Conservation (phyloP, 2,797 vertebrate species). For the Mus minutoides region DNA sequence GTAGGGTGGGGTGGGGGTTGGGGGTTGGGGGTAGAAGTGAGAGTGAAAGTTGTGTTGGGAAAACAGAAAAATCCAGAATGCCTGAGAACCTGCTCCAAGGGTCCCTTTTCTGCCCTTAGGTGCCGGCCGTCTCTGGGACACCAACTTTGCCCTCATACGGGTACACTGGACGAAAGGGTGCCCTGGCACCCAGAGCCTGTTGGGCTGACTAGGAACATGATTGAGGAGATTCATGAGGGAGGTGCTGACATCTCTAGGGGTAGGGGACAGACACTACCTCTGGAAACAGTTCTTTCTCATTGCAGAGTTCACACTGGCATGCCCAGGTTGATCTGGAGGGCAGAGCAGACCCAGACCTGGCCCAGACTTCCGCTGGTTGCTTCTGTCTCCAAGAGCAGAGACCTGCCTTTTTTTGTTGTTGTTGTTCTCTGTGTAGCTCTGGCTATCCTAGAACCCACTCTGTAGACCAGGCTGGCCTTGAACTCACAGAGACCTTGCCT, state of each 20-base stretch:
- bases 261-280: not conserved
- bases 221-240: rapidly evolving
- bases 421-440: not conserved
- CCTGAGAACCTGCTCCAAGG: not conserved
- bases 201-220: rapidly evolving
- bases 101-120: not conserved
- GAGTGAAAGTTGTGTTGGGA: not conserved
- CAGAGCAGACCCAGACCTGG: not conserved
- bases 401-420: not conserved
- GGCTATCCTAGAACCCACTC: not conserved
- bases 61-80: not conserved
- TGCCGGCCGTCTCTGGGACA: not conserved
- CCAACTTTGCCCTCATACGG: not conserved
- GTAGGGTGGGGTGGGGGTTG: not conserved
- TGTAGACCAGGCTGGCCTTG: not conserved
- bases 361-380: not conserved
- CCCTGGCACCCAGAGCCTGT: rapidly evolving
- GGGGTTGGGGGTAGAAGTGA: rapidly evolving
- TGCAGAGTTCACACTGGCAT: rapidly evolving
- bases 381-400: not conserved
- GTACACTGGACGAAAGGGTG: not conserved
- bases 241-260: rapidly evolving
- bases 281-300: not conserved
- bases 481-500: not conserved
- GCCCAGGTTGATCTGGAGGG: not conserved